phyloP scores from a whole-genome alignment of 2,888 invertebrate species.

The Folsomia candida region DNA sequence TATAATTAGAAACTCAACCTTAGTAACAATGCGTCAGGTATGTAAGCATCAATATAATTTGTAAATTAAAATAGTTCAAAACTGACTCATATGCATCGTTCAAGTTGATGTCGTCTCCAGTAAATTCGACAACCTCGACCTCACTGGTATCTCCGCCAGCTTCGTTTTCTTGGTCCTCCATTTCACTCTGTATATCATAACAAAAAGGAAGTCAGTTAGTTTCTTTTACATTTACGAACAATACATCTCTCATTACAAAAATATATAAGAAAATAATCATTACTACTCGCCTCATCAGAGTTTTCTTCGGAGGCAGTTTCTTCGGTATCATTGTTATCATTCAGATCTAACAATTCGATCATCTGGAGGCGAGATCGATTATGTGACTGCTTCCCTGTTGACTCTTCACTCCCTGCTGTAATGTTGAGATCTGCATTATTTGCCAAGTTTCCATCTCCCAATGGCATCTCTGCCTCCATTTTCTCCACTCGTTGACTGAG shows the following conservation, averaged over 20 bases:
- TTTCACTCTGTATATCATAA: too few relatives aligned
- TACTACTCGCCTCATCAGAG: constrained; percentile 11
- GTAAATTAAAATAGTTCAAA: too few relatives aligned
- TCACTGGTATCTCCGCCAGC: constrained; percentile 83
- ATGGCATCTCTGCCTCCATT: not conserved
- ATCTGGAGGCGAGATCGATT: not conserved
- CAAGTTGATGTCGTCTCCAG: too few relatives aligned
- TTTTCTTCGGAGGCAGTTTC: constrained; percentile 28
- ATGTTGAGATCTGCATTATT: not conserved
- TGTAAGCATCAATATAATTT: too few relatives aligned
- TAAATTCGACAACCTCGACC: constrained; percentile 75
- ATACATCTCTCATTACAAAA: too few relatives aligned
- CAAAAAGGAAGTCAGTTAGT: too few relatives aligned
- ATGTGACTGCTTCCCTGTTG: not conserved
- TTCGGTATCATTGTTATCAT: not conserved
- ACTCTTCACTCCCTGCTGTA: not conserved
- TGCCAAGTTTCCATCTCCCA: too few relatives aligned
- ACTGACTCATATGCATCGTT: too few relatives aligned
- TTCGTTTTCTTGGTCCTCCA: constrained; percentile 70
- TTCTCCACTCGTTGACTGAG: constrained; percentile 63
- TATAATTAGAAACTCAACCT: too few relatives aligned
- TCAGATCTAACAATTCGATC: not conserved
- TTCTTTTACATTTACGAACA: too few relatives aligned
- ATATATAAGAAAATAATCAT: too few relatives aligned
- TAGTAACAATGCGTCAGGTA: too few relatives aligned